Conservation (phyloP, 2,888 invertebrate genomes). For the Linnaemya vulpina region DNA sequence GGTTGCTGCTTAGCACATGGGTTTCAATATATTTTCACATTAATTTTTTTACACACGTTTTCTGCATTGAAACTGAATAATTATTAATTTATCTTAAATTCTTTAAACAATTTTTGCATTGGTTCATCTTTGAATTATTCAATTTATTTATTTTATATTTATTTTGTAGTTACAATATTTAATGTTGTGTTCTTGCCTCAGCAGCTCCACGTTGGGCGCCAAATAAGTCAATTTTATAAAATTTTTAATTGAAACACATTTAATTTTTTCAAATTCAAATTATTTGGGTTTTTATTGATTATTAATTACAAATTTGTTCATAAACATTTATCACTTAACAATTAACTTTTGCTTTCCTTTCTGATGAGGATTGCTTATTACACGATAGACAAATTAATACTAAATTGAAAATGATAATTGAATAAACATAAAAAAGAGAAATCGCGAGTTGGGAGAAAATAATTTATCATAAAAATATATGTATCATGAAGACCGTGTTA, state of each 20-base stretch:
- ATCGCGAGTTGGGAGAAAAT: no score
- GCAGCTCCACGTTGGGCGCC: constrained; percentile 28
- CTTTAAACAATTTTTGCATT: neutral
- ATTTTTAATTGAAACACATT: neutral
- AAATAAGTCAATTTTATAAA: neutral
- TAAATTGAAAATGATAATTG: no score
- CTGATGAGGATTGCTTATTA: neutral
- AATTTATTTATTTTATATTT: neutral
- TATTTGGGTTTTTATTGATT: neutral
- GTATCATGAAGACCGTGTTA: neutral
- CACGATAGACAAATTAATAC: neutral
- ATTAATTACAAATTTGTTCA: neutral
- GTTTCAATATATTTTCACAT: no score
- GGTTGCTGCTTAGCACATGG: no score
- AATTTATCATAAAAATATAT: no score
- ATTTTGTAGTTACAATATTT: neutral
- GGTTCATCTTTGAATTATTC: neutral
- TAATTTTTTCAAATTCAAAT: no score
- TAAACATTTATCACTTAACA: neutral
- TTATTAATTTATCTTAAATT: neutral
- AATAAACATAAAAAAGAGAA: no score
- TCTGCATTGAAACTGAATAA: neutral
- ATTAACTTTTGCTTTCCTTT: neutral
- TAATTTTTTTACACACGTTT: no score
- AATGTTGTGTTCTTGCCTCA: neutral